Evolutionary conservation across 1,140 invertebrate species (phyloP), one percentile per base, ranked within the genome.

Genomic region (Macrocentrus cingulum): DNA sequence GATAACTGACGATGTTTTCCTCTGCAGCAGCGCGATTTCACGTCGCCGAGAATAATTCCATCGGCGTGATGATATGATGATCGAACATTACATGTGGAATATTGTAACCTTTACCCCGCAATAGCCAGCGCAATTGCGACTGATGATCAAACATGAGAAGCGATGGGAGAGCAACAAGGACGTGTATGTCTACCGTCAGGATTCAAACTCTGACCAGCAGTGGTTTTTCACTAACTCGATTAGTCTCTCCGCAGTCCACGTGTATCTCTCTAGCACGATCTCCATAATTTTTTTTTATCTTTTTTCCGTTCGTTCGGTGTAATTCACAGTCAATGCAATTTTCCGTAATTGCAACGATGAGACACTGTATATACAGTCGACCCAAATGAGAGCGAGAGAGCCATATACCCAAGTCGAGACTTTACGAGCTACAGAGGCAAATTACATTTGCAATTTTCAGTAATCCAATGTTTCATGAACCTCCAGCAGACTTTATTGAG

Each of bases 141-240:
- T 9, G 25, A 4, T 29, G 4, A 4, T 29, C 25, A 5, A 5
- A 4, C 25, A 29, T 29, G 25, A 29, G 4, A 29, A 4, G 25
- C 25, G 25, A 29, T 29, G 25, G 25, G 25, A 29, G 25, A 5
- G 25, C 4, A 4, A 9, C 4, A 9, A 29, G 25, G 25, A 29
- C 25, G 25, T 9, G 25, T 9, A 29, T 29, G 36, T 39, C 11
- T 11, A 34, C 8, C 13, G 11, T 39, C 36, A 39, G 36, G 36
- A 13, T 15, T 39, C 36, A 39, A 39, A 39, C 36, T 11, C 70
- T 70, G 71, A 74, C 73, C 72, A 48, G 66, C 69, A 63, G 67
- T 68, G 72, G 74, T 74, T 76, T 76, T 70, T 67, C 74, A 71
- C 69, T 76, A 75, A 76, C 69, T 76, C 71, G 70, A 76, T 76